These are phyloP conservation scores for Sphyrna mokarran DNA, from an alignment of 2,113 vertebrate genomes.

Conservation along the genomic window DNA sequence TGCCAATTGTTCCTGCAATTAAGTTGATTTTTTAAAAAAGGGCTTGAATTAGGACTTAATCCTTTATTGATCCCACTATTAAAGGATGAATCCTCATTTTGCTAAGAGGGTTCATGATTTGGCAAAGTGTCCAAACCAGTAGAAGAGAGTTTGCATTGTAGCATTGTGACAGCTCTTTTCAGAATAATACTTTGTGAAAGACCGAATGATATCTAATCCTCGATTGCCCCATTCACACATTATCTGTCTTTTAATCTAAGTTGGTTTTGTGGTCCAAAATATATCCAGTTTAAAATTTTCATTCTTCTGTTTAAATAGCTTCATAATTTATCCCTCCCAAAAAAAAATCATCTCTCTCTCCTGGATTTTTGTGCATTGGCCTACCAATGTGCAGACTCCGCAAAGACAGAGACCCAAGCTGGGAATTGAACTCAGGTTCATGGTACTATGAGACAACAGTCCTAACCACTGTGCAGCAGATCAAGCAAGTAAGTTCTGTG, in stretches of 20 bases:
- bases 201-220: not conserved
- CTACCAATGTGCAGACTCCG: not conserved
- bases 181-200: not conserved
- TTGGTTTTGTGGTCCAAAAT: not conserved
- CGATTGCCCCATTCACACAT: not conserved
- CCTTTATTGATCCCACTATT: conserved; percentile 66
- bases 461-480: not conserved
- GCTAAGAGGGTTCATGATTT: conserved; percentile 63
- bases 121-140: conserved; percentile 48
- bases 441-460: too few species aligned
- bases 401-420: too few species aligned
- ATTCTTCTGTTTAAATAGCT: not conserved
- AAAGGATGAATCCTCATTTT: conserved; percentile 59
- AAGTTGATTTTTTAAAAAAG: conserved; percentile 4
- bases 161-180: not conserved
- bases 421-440: too few species aligned
- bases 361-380: not conserved
- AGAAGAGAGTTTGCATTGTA: not conserved
- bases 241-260: not conserved
- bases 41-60: conserved; percentile 58
- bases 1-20: conserved; percentile 46
- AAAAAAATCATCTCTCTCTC: not conserved
- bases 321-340: not conserved
- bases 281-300: not conserved
- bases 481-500: not conserved